Percentiles rank a stretch among this genome's conserved stretches.
Evolutionary conservation across 2,797 vertebrate species (phyloP).

Genomic region (Eupleurogrammus muticus): DNA sequence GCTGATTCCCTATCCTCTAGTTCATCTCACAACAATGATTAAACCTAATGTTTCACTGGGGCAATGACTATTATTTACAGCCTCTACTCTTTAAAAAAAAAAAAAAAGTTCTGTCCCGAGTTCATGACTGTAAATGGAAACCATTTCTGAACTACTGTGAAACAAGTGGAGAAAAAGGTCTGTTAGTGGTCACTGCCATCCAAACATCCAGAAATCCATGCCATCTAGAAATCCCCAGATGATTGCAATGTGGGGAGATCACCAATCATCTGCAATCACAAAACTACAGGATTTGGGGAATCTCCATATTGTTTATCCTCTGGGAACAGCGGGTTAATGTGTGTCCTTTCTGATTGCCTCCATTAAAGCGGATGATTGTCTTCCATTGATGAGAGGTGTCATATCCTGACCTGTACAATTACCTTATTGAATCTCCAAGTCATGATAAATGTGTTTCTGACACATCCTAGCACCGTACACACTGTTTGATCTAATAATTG

Average conservation of each 20-base stretch:
- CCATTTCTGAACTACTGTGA: neutral
- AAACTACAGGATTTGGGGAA: neutral
- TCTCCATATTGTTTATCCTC: neutral
- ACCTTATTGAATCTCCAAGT: no score
- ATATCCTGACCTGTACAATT: no score
- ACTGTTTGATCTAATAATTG: no score
- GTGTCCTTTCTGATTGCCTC: no score
- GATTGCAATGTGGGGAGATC: neutral
- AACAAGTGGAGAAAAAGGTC: neutral
- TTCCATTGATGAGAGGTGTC: no score
- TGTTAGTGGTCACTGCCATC: no score
- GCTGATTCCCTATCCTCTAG: neutral
- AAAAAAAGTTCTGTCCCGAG: constrained; percentile 21
- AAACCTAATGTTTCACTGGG: constrained; percentile 25
- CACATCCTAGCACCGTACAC: no score
- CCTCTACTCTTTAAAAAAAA: constrained; percentile 5
- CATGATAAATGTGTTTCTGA: no score
- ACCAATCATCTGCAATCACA: no score
- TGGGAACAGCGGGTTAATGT: neutral
- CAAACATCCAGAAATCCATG: no score
- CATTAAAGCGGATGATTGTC: no score
- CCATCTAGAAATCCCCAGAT: no score
- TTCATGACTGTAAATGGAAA: constrained; percentile 8
- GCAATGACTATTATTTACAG: constrained; percentile 31
- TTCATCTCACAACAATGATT: constrained; percentile 13